Evolutionary conservation across 2,888 invertebrate genomes (phyloP), one percentile per base, ranked within the genome.

Genomic region (Cordilura impudica): DNA sequence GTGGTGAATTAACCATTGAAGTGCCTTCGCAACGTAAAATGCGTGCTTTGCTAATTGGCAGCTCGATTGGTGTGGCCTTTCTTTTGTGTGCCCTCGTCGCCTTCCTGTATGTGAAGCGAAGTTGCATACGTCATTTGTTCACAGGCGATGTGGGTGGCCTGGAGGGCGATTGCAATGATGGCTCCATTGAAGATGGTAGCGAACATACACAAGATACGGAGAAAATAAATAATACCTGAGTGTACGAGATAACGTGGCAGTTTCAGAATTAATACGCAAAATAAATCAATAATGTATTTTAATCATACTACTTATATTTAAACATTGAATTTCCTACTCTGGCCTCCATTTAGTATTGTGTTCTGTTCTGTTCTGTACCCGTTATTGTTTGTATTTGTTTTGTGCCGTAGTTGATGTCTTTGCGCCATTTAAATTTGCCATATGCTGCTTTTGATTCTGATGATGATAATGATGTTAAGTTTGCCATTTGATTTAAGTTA

Each of bases 1-100:
- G 93, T 81, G 93, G 93, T 54, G 93, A 92, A 83, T 91, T 94
- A 56, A 90, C 91, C 73, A 90, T 95, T 71, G 91, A 91, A 78
- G 94, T 95, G 83, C 95, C 95, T 49, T 92, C 93, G 60, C 94
- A 93, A 88, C 92, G 93, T 81, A 93, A 93, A 75, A 92, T 94
- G 88, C 92, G 94, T 70, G 94, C 94, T 29, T 92, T 94, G 81
- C 93, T 95, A 35, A 93, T 93, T 85, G 95, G 94, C 61, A 92
- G 94, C 76, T 93, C 94, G n/a, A 93, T 92, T 12, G 94, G 93
- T 29, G 91, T 95, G 76, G 91, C 93, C 70, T 92, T 95, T 85
- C 88, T 95, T 81, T 92, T 93, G 12, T 92, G 93, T 76, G 91
- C 93, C 8, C 91, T 93, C 63, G 93, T 91, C 56, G 93, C 92